Evolutionary conservation across 2,113 vertebrate species (phyloP), one percentile per base, ranked within the genome.

Genomic region (Sylvilagus bachmani): DNA sequence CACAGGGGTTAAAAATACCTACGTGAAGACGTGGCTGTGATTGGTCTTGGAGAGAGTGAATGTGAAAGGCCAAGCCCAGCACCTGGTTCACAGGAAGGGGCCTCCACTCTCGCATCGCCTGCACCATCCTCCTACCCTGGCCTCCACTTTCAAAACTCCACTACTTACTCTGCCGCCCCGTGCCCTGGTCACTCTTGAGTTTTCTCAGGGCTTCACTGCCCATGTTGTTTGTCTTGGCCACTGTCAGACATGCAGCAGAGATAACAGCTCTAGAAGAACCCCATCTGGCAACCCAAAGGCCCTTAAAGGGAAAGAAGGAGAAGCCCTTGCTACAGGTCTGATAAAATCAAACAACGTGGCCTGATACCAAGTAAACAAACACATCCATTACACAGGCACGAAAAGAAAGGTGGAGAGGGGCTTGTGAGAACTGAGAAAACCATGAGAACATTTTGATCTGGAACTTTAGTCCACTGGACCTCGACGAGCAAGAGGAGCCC

Each of bases 61-160:
- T 0, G 1, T 2, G 1, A n/a, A 71, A 44, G 38, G 16, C 0
- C 0, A 29, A 81, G 58, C 70, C 27, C 12, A 49, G 62, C 1
- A 3, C 36, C n/a, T 6, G 58, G 64, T n/a, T 58, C 36, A 2
- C 0, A 7, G 22, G 27, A 17, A 53, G 49, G 31, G n/a, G 27
- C 19, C 22, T 55, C 64, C 17, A 4, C 3, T 8, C 44, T 0
- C 0, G 0, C 31, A 27, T 16, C 13, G 49, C 44, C 53, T 10
- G 12, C 1, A 13, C 51, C 67, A 4, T 24, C 14, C 6, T 33
- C 64, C 69, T 12, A 19, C 13, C 12, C 10, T 9, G 1, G 3
- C 36, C 25, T 55, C 58, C 1, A 10, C 11, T 25, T 36, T 55
- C n/a, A 27, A 2, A 31, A 29, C 75, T 83, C 44, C 24, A 29